A percentile compares a stretch with the other conserved stretches of the same genome.
phyloP scores from a whole-genome alignment of 1,140 invertebrate genomes.

The Drosophila funebris region DNA sequence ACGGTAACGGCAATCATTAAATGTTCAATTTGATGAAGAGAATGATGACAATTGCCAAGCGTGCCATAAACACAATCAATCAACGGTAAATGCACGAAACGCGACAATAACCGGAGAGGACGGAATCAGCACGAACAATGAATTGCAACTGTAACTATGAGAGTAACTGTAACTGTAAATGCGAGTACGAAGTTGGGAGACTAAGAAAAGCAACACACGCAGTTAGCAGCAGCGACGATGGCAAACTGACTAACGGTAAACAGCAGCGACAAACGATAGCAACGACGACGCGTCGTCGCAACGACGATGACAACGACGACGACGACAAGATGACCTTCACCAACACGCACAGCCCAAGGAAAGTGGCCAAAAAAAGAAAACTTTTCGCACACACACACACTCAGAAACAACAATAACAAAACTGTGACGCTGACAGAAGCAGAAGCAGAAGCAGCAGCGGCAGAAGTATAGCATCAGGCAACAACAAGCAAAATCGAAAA shows the following conservation, averaged over 20 bases:
- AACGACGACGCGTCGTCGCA: constrained; percentile 15
- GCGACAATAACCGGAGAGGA: constrained; percentile 14
- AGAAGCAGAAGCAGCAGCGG: constrained; percentile 3
- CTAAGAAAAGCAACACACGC: constrained; percentile 34
- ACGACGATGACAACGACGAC: constrained; percentile 30
- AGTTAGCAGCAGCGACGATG: constrained; percentile 34
- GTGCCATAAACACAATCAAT: constrained; percentile 70
- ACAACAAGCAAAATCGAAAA: constrained; percentile 16
- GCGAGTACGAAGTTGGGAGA: constrained; percentile 2
- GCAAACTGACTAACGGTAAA: constrained; percentile 51
- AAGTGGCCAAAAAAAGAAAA: constrained; percentile 69
- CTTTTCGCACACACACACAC: constrained; percentile 64
- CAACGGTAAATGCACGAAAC: constrained; percentile 32
- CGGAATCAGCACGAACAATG: constrained; percentile 19
- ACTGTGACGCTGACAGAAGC: constrained; percentile 48
- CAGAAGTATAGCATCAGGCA: constrained; percentile 22
- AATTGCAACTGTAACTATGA: constrained; percentile 5
- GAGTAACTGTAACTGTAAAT: constrained; percentile 18
- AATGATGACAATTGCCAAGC: constrained; percentile 44
- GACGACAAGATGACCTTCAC: constrained; percentile 80
- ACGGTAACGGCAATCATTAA: constrained; percentile 57
- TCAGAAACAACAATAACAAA: constrained; percentile 22
- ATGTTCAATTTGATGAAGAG: constrained; percentile 62
- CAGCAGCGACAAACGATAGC: constrained; percentile 15
- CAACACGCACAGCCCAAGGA: constrained; percentile 71